These are phyloP conservation scores for Yasuhikotakia modesta DNA, from an alignment of 2,797 vertebrate species.

Conservation along the genomic window DNA sequence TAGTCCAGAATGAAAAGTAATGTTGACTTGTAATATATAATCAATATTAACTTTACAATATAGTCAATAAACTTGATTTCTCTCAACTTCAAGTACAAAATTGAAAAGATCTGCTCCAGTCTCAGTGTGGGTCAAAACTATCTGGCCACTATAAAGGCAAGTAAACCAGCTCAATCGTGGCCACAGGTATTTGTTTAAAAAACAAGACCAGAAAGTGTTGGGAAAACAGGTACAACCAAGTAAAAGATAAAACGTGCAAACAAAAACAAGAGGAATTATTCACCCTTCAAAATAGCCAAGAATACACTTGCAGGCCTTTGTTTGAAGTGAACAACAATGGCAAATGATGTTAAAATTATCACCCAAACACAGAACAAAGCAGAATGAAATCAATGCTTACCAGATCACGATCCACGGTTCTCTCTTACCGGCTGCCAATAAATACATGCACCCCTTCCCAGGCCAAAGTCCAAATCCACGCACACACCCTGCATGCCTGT, in stretches of 20 bases:
- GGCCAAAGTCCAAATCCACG: conserved; percentile 60
- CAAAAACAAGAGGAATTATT: not conserved
- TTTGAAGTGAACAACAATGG: conserved; percentile 6
- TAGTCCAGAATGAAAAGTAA: conserved; percentile 3
- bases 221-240: conserved; percentile 1
- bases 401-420: conserved; percentile 57
- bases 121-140: not conserved
- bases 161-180: not conserved
- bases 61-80: not conserved
- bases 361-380: conserved; percentile 35
- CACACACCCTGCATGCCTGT: conserved; percentile 52
- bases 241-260: not conserved
- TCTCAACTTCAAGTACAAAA: conserved; percentile 3
- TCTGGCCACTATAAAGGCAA: conserved; percentile 8
- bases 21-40: conserved; percentile 28
- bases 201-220: not conserved
- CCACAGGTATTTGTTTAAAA: not conserved
- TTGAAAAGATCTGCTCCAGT: not conserved
- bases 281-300: not conserved
- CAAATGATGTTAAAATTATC: not conserved
- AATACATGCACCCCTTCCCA: conserved; percentile 52
- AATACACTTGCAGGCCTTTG: not conserved
- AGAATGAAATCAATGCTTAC: conserved; percentile 60
- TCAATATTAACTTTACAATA: not conserved
- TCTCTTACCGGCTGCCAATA: conserved; percentile 54